phyloP scores from a whole-genome alignment of 2,888 invertebrate species.

The Catotricha subobsoleta region DNA sequence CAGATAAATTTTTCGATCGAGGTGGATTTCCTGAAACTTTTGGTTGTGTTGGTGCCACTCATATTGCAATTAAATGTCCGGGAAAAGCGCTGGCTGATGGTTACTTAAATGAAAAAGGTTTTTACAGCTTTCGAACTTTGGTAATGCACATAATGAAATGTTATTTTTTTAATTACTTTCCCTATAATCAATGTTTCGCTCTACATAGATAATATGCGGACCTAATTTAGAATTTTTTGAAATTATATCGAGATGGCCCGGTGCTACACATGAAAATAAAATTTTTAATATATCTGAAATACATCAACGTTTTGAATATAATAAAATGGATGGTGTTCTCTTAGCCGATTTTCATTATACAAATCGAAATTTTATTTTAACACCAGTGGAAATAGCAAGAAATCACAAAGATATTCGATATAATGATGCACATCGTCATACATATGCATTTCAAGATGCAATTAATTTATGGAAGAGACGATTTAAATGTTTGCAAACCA shows the following conservation, averaged over 20 bases:
- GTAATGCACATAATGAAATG: background rate
- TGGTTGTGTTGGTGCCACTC: slow-evolving; percentile 14
- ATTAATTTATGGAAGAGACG: slow-evolving; percentile 13
- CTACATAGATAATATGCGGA: slow-evolving; percentile 13
- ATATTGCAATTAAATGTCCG: slow-evolving; percentile 14
- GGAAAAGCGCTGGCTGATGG: slow-evolving; percentile 10
- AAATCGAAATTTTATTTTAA: slow-evolving; percentile 12
- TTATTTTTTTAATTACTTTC: background rate
- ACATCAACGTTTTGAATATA: slow-evolving; percentile 10
- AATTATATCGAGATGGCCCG: slow-evolving; percentile 13
- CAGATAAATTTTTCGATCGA: slow-evolving; percentile 11
- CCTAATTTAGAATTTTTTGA: slow-evolving; percentile 13
- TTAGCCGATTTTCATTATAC: slow-evolving; percentile 12
- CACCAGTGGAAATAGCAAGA: slow-evolving; percentile 11
- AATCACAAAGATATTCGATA: slow-evolving; percentile 12
- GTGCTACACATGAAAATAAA: slow-evolving; percentile 14
- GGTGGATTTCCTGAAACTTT: slow-evolving; percentile 13
- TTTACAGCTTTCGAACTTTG: slow-evolving; percentile 13
- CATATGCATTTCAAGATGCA: slow-evolving; percentile 11
- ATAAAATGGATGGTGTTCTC: slow-evolving; percentile 13
- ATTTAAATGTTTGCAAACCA: slow-evolving; percentile 14
- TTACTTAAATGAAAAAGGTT: slow-evolving; percentile 14
- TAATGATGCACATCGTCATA: slow-evolving; percentile 13
- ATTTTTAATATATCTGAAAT: slow-evolving; percentile 13
- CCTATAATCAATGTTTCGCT: too few species aligned